Evolutionary conservation across 2,113 vertebrate species (phyloP).

Genomic region (Triplophysa dalaica): DNA sequence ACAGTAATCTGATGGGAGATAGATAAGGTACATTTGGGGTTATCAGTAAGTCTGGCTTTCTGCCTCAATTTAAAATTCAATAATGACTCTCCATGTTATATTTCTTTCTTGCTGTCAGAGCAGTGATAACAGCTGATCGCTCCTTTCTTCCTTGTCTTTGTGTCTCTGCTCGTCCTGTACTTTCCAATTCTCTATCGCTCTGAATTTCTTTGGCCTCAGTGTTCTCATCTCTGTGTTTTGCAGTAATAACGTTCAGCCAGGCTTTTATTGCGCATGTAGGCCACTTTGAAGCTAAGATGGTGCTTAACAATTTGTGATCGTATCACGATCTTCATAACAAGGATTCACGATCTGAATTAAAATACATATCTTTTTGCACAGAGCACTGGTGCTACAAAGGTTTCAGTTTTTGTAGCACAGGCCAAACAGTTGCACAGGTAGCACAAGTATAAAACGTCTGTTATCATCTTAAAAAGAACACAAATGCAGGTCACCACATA

Average conservation of each 20-base stretch:
- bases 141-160: background rate
- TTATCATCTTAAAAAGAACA: no score
- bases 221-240: slow-evolving; percentile 25
- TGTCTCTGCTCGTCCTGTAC: slow-evolving; percentile 7
- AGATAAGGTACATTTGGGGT: slow-evolving; percentile 58
- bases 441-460: no score
- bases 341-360: no score
- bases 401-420: no score
- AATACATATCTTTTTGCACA: no score
- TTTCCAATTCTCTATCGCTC: slow-evolving; percentile 19
- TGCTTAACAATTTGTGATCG: background rate
- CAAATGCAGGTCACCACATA: no score
- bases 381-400: no score
- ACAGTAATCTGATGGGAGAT: slow-evolving; percentile 53
- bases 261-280: slow-evolving; percentile 24
- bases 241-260: background rate
- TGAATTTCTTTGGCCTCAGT: slow-evolving; percentile 9
- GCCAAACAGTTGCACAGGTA: no score
- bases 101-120: slow-evolving; percentile 34
- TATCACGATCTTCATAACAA: no score
- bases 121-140: slow-evolving; percentile 31
- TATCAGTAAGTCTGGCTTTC: slow-evolving; percentile 53
- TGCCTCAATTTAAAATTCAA: slow-evolving; percentile 58
- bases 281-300: background rate
- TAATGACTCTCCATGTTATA: slow-evolving; percentile 51